These are phyloP conservation scores for Cyprinodon brontotheroides DNA, from an alignment of 2,113 vertebrate genomes.

Conservation along the genomic window DNA sequence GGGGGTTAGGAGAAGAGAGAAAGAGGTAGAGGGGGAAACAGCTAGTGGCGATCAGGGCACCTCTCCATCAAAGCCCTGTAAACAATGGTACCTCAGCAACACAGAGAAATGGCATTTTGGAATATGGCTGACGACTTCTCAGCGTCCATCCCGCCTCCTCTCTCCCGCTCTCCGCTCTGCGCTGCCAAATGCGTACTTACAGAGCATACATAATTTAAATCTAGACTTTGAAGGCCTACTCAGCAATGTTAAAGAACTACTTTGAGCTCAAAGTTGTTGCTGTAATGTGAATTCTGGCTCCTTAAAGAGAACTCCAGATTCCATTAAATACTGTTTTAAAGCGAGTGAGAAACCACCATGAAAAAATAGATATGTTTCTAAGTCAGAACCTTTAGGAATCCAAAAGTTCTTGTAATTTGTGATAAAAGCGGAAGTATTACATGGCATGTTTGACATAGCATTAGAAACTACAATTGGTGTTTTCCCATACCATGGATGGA, in stretches of 20 bases:
- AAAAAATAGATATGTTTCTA: background rate
- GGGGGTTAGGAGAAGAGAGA: constrained; percentile 50
- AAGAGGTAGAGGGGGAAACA: constrained; percentile 60
- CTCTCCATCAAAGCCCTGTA: constrained; percentile 83
- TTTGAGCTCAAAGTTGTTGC: constrained; percentile 48
- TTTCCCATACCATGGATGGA: constrained; percentile 14
- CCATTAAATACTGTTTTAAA: constrained; percentile 14
- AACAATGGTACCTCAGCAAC: constrained; percentile 78
- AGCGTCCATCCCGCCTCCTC: constrained; percentile 48
- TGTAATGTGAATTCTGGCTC: constrained; percentile 33
- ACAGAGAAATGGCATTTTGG: constrained; percentile 70
- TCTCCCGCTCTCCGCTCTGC: constrained; percentile 42
- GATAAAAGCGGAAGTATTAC: constrained; percentile 18
- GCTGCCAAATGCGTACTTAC: constrained; percentile 76
- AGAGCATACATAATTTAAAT: constrained; percentile 75
- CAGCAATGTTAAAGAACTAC: constrained; percentile 62
- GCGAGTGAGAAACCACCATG: constrained; percentile 1
- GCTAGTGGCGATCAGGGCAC: constrained; percentile 83
- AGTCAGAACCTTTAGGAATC: background rate
- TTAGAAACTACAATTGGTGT: constrained; percentile 11
- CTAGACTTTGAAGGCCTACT: constrained; percentile 59
- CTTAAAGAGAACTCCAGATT: constrained; percentile 26
- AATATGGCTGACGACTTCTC: constrained; percentile 73
- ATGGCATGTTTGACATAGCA: constrained; percentile 25
- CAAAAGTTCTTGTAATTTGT: background rate